Percentiles rank a stretch among this genome's conserved stretches.
Evolutionary conservation across 2,888 invertebrate species (phyloP).

Genomic region (Amphipyra berbera): DNA sequence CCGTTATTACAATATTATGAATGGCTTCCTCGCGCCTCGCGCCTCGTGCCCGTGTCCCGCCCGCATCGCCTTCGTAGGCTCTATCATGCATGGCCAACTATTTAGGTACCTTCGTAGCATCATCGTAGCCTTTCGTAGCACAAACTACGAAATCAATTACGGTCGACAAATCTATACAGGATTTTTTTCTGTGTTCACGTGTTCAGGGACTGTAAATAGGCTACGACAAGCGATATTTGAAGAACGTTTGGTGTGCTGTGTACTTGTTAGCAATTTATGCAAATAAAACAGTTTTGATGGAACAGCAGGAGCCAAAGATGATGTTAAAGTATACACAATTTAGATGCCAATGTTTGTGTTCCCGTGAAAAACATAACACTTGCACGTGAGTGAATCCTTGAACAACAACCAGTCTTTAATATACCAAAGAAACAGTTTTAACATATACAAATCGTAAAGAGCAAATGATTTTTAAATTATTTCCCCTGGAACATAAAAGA

Average conservation of each 20-base stretch:
- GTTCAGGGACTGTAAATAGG: no score
- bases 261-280: no score
- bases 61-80: conserved; percentile 56
- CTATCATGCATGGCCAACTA: conserved; percentile 31
- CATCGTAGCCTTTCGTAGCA: conserved; percentile 20
- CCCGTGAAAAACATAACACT: no score
- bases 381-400: not conserved
- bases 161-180: not conserved
- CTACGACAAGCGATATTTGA: not conserved
- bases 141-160: conserved; percentile 14
- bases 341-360: no score
- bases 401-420: conserved; percentile 4
- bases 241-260: not conserved
- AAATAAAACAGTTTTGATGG: no score
- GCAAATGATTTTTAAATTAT: conserved; percentile 61
- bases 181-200: not conserved
- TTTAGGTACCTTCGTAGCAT: conserved; percentile 17
- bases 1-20: conserved; percentile 90
- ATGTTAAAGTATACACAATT: no score
- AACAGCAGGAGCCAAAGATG: no score
- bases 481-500: conserved; percentile 66
- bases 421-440: conserved; percentile 18
- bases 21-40: conserved; percentile 80
- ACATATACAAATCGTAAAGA: conserved; percentile 34
- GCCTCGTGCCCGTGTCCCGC: conserved; percentile 54